Evolutionary conservation across 2,888 invertebrate species (phyloP).

Genomic region (Volucella inflata): DNA sequence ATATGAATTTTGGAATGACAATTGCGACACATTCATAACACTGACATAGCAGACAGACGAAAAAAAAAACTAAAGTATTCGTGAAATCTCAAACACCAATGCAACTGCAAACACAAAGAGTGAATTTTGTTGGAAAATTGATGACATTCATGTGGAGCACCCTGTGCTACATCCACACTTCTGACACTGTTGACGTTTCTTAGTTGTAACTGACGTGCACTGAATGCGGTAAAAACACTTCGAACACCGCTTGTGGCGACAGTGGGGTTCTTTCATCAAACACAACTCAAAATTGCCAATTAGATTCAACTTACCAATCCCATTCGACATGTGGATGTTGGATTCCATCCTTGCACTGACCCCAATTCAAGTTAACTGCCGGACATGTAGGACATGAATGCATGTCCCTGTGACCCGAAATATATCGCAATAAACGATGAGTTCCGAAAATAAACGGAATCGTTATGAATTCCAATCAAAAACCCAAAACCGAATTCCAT

Average conservation of each 20-base stretch:
- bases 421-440: conserved; percentile 36
- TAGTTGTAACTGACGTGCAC: not conserved
- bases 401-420: conserved; percentile 63
- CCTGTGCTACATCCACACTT: no score
- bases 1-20: conserved; percentile 24
- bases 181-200: conserved; percentile 2
- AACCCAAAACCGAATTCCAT: conserved; percentile 64
- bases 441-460: conserved; percentile 66
- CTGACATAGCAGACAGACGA: not conserved
- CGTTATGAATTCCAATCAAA: conserved; percentile 71
- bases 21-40: conserved; percentile 35
- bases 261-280: conserved; percentile 44
- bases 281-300: conserved; percentile 64
- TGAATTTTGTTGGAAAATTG: conserved; percentile 56
- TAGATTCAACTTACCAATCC: conserved; percentile 68
- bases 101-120: conserved; percentile 10
- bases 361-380: conserved; percentile 25
- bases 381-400: conserved; percentile 36
- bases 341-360: not conserved
- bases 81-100: not conserved
- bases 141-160: conserved; percentile 16
- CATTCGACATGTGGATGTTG: conserved; percentile 18
- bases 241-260: conserved; percentile 20
- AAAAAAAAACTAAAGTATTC: no score
- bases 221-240: not conserved